Evolutionary conservation across 2,888 invertebrate species (phyloP).

Genomic region (Cephus nigrinus): DNA sequence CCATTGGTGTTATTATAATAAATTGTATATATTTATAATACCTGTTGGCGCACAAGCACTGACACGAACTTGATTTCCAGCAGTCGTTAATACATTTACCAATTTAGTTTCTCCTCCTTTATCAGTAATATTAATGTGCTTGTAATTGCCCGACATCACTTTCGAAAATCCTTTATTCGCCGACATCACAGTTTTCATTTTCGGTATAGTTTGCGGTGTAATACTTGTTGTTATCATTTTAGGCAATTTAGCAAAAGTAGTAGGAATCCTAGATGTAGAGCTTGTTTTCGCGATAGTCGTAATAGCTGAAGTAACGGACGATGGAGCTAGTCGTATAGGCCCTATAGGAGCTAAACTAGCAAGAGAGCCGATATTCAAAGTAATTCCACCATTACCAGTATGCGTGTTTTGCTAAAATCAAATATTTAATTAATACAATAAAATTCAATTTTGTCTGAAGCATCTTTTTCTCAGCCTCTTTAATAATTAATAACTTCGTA

Average conservation of each 20-base stretch:
- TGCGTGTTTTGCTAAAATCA: conserved; percentile 20
- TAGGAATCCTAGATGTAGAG: conserved; percentile 1
- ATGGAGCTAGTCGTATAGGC: conserved; percentile 58
- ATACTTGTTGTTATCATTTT: conserved; percentile 43
- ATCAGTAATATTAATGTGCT: conserved; percentile 39
- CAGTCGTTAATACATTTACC: conserved; percentile 39
- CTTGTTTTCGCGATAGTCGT: conserved; percentile 10
- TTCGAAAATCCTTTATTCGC: conserved; percentile 48
- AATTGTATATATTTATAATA: conserved; percentile 16
- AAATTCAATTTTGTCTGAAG: background rate
- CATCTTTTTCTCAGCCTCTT: background rate
- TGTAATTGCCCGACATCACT: conserved; percentile 44
- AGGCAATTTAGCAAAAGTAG: conserved; percentile 39
- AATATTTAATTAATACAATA: conserved; percentile 9
- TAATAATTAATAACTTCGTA: conserved; percentile 22
- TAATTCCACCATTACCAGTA: conserved; percentile 58
- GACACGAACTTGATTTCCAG: conserved; percentile 44
- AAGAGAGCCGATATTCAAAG: conserved; percentile 63
- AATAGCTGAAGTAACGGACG: conserved; percentile 32
- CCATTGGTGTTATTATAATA: background rate
- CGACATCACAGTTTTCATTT: conserved; percentile 51
- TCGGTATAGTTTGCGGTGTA: conserved; percentile 36
- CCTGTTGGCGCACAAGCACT: conserved; percentile 38
- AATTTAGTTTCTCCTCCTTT: conserved; percentile 44
- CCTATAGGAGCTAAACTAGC: conserved; percentile 64